Evolutionary conservation across 2,113 vertebrate genomes (phyloP), one percentile per base, ranked within the genome.

Genomic region (human (Homo sapiens)): DNA sequence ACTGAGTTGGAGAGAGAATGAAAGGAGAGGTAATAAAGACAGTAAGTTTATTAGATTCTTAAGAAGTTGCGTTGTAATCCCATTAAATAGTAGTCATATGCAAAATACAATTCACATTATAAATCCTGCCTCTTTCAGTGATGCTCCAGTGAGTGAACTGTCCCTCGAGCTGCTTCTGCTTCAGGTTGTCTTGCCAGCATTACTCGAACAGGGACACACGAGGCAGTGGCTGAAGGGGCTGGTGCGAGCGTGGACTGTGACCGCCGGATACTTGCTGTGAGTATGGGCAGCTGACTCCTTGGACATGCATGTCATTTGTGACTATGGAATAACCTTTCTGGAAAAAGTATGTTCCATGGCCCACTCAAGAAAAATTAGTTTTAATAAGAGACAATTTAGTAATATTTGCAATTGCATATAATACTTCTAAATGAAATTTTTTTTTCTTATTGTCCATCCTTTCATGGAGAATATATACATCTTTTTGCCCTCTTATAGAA

Each of bases 181-280:
- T 90, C 99, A 99, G 98, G 99, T 99, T n/a, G 99, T 99, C 89
- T 98, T 99, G 97, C 99, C 99, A 20, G 99, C 99, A n/a, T 98
- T 99, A 35, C 98, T 99, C 96, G 99, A 99, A 85, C 99, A 99
- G 98, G 99, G 99, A 89, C 99, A 99, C 98, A 99, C 99, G 0
- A 99, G 99, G 6, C 99, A 99, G 98, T 99, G 99, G 99, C 98
- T 99, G 96, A 99, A 99, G 98, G 99, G 99, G 59, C 99, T 99
- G 23, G 99, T 99, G 89, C 98, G 99, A 94, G 99, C 99, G 25
- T 99, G 99, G 99, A 99, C 99, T 13, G 99, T 99, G 93, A 99
- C 99, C 6, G 99, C 99, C 61, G 99, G 99, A 23, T 99, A 99
- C 97, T 98, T 99, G 98, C 98, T 99, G 99, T 99, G 98, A 99